A percentile compares a stretch with the other conserved stretches of the same genome.
phyloP scores from a whole-genome alignment of 2,113 vertebrate genomes.

The Cettia cetti region DNA sequence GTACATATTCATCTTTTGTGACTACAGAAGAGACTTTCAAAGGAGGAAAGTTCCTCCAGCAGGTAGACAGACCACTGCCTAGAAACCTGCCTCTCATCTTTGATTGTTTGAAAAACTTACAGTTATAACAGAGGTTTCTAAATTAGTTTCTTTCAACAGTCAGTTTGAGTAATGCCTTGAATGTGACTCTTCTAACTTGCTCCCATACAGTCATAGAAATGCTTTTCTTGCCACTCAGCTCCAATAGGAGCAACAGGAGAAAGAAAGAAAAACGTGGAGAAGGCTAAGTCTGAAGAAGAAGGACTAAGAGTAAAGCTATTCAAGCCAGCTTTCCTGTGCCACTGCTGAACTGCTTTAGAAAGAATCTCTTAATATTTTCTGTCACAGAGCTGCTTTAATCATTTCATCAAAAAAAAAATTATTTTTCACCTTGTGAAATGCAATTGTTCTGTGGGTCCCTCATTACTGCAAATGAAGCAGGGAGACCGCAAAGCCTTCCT shows the following conservation, averaged over 20 bases:
- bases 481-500: neutral
- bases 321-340: neutral
- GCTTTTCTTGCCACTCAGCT: neutral
- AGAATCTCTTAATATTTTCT: neutral
- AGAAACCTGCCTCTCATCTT: neutral
- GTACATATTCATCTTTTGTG: neutral
- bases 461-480: neutral
- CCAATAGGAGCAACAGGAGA: neutral
- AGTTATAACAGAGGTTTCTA: neutral
- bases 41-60: neutral
- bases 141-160: neutral
- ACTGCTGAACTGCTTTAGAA: neutral
- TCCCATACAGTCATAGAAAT: neutral
- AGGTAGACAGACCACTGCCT: neutral
- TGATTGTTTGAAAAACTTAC: neutral
- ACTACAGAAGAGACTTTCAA: neutral
- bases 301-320: neutral
- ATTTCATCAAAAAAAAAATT: neutral
- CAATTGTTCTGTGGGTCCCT: neutral
- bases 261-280: neutral
- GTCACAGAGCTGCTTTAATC: neutral
- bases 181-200: neutral
- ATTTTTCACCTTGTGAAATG: neutral
- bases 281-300: neutral
- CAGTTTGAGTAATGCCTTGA: neutral